Evolutionary conservation across 2,113 vertebrate species (phyloP).

Genomic region (Pelusios castaneus): DNA sequence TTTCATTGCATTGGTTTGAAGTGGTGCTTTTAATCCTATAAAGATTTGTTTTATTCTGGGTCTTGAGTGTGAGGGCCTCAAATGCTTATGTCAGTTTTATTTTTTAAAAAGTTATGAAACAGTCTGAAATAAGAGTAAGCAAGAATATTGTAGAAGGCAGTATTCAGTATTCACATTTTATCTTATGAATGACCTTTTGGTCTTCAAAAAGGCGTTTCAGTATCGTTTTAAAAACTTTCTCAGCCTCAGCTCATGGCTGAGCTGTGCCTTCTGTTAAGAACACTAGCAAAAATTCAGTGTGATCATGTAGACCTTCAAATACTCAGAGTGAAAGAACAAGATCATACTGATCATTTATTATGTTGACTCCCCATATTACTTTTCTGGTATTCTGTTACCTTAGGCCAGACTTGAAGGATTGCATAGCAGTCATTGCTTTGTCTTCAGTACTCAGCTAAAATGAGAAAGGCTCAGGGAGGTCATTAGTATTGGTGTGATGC

Average conservation of each 20-base stretch:
- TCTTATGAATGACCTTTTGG: background rate
- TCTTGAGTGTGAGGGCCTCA: background rate
- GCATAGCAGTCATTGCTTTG: background rate
- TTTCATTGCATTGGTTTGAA: background rate
- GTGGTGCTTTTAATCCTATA: background rate
- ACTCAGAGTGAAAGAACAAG: no score
- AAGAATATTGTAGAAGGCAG: background rate
- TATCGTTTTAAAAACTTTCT: no score
- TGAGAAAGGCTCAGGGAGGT: background rate
- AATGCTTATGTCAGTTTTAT: background rate
- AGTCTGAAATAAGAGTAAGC: background rate
- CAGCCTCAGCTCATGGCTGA: background rate
- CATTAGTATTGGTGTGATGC: background rate
- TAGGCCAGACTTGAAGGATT: background rate
- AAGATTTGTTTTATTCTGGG: background rate
- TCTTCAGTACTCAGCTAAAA: background rate
- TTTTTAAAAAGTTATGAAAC: background rate
- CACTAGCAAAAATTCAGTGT: background rate
- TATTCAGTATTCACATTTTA: background rate
- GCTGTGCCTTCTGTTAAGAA: no score
- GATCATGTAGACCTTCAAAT: accelerated
- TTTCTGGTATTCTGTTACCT: background rate
- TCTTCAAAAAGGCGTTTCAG: background rate
- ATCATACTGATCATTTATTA: background rate
- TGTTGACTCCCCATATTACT: background rate